Conservation (phyloP, 2,888 invertebrate species). For the Clanis bilineata region DNA sequence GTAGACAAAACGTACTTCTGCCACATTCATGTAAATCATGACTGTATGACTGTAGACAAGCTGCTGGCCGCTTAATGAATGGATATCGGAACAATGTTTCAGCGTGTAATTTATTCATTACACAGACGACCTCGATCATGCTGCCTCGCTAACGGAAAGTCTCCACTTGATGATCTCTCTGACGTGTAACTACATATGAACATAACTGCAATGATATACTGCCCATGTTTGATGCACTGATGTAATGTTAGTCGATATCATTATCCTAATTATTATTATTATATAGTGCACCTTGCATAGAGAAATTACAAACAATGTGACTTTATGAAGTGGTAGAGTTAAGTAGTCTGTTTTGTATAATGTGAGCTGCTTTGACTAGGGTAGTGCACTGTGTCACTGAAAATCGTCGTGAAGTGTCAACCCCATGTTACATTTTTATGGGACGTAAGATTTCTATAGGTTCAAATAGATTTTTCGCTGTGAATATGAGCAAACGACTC, state of each 20-base stretch:
- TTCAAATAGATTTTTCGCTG: too few species aligned
- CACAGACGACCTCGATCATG: slow-evolving; percentile 77
- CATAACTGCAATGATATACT: slow-evolving; percentile 26
- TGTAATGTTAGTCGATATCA: not conserved
- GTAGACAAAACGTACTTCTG: slow-evolving; percentile 47
- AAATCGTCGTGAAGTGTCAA: too few species aligned
- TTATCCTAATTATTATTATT: not conserved
- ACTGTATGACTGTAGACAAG: slow-evolving; percentile 53
- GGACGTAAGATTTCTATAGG: too few species aligned
- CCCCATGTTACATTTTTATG: too few species aligned
- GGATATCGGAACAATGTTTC: slow-evolving; percentile 77
- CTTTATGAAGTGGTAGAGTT: too few species aligned
- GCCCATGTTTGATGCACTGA: slow-evolving; percentile 27
- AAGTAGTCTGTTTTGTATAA: too few species aligned
- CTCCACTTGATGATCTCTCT: slow-evolving; percentile 65
- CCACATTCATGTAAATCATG: slow-evolving; percentile 30
- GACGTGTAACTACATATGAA: slow-evolving; percentile 38
- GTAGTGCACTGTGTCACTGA: too few species aligned
- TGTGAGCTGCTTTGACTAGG: too few species aligned
- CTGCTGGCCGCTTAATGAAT: slow-evolving; percentile 60
- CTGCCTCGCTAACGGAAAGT: slow-evolving; percentile 67
- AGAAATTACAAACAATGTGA: too few species aligned
- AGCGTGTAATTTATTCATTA: slow-evolving; percentile 82
- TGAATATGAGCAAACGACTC: too few species aligned
- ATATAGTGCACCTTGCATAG: too few species aligned